Evolutionary conservation across 2,113 vertebrate genomes (phyloP).

Genomic region (Pycnonotus jocosus): DNA sequence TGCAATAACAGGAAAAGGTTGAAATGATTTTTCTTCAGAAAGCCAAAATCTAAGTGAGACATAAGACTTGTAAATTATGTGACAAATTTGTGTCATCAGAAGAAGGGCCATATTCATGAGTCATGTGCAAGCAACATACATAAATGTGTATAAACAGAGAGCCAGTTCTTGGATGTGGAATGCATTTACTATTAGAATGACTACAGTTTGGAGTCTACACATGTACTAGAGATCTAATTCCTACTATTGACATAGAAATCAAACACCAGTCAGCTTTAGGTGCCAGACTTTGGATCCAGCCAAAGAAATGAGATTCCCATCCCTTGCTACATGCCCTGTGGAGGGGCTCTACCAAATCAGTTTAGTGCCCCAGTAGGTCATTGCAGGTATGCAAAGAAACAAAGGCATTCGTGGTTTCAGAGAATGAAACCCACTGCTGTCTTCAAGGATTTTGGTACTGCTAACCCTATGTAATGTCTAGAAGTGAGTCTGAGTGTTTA

Average conservation of each 20-base stretch:
- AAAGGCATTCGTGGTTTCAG: neutral
- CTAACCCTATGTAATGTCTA: neutral
- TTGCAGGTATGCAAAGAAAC: neutral
- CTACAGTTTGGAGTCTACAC: neutral
- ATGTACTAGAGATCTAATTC: neutral
- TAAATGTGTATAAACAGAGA: neutral
- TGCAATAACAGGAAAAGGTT: neutral
- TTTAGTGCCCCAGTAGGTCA: too few relatives aligned
- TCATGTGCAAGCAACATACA: neutral
- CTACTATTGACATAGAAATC: neutral
- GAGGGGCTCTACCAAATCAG: neutral
- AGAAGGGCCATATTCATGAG: neutral
- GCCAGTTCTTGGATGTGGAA: neutral
- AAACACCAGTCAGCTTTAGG: neutral
- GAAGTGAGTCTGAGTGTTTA: neutral
- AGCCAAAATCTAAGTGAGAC: neutral
- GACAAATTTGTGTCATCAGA: neutral
- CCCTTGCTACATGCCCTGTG: neutral
- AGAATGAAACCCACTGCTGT: neutral
- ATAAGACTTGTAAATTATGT: neutral
- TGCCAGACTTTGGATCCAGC: neutral
- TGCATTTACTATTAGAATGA: neutral
- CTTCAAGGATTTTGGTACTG: neutral
- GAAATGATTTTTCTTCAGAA: neutral
- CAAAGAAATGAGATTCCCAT: neutral